Conservation (phyloP, 2,113 vertebrate species). For the Atractosteus spatula region DNA sequence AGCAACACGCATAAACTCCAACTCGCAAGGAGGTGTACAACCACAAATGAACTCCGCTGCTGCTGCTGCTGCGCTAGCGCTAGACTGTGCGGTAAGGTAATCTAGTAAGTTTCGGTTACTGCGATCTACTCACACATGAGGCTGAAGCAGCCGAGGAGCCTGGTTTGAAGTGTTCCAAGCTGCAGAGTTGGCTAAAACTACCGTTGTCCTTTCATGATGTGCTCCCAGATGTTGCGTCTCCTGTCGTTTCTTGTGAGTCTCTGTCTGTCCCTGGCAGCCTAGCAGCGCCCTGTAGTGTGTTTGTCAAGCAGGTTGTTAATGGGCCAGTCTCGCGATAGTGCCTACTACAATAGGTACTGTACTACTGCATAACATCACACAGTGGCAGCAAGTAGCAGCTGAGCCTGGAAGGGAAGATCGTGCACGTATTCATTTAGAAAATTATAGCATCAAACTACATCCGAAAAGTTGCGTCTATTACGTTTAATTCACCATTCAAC, state of each 20-base stretch:
- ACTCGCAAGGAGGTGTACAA: conserved; percentile 53
- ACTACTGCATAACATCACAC: conserved; percentile 65
- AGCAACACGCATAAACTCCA: conserved; percentile 12
- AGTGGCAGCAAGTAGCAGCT: conserved; percentile 66
- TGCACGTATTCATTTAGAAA: too few species aligned
- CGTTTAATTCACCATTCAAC: too few species aligned
- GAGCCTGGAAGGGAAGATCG: conserved; percentile 13
- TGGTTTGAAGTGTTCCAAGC: conserved; percentile 18
- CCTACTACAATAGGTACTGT: conserved; percentile 59
- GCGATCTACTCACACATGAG: conserved; percentile 55
- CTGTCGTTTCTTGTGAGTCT: conserved; percentile 58
- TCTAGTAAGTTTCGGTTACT: conserved; percentile 59
- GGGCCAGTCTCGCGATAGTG: conserved; percentile 83
- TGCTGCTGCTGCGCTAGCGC: conserved; percentile 39
- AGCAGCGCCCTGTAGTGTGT: conserved; percentile 67
- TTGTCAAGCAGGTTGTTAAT: conserved; percentile 79
- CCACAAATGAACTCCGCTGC: conserved; percentile 59
- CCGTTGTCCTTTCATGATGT: conserved; percentile 64
- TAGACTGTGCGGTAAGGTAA: conserved; percentile 44
- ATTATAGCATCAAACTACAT: too few species aligned
- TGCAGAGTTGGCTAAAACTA: conserved; percentile 36
- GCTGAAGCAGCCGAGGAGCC: conserved; percentile 10
- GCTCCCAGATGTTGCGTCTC: conserved; percentile 71
- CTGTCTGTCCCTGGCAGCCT: conserved; percentile 64
- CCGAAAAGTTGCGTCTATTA: too few species aligned